Evolutionary conservation across 2,113 vertebrate species (phyloP).

Genomic region (Rhineura floridana): DNA sequence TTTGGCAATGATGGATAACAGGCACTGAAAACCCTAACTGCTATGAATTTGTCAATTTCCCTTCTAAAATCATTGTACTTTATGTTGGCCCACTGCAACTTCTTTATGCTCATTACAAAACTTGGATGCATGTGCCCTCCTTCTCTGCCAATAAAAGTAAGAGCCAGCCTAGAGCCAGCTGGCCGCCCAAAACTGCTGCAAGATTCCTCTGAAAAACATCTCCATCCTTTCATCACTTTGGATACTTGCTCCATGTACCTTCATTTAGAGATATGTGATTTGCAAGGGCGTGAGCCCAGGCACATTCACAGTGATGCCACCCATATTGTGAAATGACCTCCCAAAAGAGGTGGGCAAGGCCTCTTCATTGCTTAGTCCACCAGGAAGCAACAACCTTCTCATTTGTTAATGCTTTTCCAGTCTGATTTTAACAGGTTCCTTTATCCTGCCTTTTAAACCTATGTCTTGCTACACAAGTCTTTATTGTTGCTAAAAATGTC

Average conservation of each 20-base stretch:
- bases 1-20: neutral
- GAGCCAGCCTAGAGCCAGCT: neutral
- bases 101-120: neutral
- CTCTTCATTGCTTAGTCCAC: neutral
- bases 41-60: neutral
- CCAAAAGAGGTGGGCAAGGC: neutral
- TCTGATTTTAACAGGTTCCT: neutral
- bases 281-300: neutral
- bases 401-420: neutral
- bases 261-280: neutral
- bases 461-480: too few species aligned
- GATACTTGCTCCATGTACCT: neutral
- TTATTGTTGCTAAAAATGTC: neutral
- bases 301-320: neutral
- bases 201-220: neutral
- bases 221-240: neutral
- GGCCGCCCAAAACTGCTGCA: neutral
- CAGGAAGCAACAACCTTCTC: neutral
- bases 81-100: neutral
- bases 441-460: neutral
- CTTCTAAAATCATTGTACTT: neutral
- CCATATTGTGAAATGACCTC: too few species aligned
- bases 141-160: neutral
- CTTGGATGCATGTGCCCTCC: neutral
- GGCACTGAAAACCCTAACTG: too few species aligned